Conservation (phyloP, 2,888 invertebrate genomes). For the Heliconius charithonia region DNA sequence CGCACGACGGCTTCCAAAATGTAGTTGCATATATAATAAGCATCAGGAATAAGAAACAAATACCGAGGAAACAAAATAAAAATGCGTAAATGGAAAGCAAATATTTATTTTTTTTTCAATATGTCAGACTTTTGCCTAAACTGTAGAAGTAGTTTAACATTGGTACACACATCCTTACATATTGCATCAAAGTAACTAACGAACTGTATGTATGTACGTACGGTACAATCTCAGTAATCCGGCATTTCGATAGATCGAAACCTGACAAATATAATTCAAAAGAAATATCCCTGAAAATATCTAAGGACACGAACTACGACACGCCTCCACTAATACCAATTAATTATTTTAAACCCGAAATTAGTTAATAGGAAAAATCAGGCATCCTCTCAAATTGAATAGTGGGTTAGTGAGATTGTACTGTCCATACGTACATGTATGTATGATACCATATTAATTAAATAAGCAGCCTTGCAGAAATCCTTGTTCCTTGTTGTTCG, state of each 20-base stretch:
- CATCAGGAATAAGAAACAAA: no score
- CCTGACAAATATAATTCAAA: no score
- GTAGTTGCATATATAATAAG: no score
- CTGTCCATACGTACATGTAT: neutral
- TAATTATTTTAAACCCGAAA: no score
- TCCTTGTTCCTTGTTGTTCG: no score
- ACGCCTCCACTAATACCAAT: no score
- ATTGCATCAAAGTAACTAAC: slow-evolving; percentile 58
- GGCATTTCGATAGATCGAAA: neutral
- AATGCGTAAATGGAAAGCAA: slow-evolving; percentile 65
- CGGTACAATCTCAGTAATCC: neutral
- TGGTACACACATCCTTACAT: slow-evolving; percentile 59
- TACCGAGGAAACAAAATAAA: slow-evolving; percentile 21
- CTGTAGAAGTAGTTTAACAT: slow-evolving; percentile 69
- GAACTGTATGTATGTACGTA: slow-evolving; percentile 23
- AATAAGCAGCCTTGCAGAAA: neutral
- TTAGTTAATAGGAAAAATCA: no score
- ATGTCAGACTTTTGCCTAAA: slow-evolving; percentile 78
- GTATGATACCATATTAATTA: no score
- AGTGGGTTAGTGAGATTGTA: neutral
- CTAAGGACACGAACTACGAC: no score
- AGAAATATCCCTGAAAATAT: no score
- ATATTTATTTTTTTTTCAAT: slow-evolving; percentile 70
- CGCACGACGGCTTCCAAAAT: neutral
- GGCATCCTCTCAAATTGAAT: no score